Evolutionary conservation across 2,113 vertebrate genomes (phyloP).

Genomic region (Rhabdomys dilectus): DNA sequence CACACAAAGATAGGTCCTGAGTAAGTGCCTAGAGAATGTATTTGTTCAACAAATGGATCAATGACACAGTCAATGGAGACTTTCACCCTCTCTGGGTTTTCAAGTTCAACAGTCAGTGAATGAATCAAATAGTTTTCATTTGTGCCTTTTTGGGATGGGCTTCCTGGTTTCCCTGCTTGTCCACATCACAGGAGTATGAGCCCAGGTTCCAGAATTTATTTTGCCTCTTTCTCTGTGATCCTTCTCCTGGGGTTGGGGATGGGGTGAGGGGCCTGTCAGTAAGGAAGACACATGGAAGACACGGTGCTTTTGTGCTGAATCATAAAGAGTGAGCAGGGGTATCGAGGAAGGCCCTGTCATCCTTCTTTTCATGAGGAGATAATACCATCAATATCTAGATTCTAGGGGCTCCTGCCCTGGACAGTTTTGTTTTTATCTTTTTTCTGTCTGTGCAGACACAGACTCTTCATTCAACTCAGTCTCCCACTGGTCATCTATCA

Average conservation of each 20-base stretch:
- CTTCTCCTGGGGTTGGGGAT: background rate
- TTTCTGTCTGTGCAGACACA: background rate
- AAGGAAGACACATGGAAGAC: background rate
- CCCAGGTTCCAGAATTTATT: background rate
- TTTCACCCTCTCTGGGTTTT: background rate
- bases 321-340: background rate
- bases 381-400: background rate
- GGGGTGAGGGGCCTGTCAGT: no score
- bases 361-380: background rate
- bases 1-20: background rate
- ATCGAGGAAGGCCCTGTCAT: background rate
- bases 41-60: conserved; percentile 15
- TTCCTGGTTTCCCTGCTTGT: background rate
- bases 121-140: background rate
- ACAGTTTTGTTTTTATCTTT: background rate
- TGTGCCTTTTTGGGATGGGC: background rate
- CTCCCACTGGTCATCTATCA: background rate
- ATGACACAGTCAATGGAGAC: background rate
- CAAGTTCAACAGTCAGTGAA: background rate
- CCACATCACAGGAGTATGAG: background rate
- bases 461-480: background rate
- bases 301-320: background rate
- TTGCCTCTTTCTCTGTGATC: background rate
- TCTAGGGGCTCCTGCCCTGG: no score
- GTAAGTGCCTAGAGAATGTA: background rate